These are phyloP conservation scores for Benitochromis conjunctus DNA, from an alignment of 2,113 vertebrate genomes.

Conservation along the genomic window DNA sequence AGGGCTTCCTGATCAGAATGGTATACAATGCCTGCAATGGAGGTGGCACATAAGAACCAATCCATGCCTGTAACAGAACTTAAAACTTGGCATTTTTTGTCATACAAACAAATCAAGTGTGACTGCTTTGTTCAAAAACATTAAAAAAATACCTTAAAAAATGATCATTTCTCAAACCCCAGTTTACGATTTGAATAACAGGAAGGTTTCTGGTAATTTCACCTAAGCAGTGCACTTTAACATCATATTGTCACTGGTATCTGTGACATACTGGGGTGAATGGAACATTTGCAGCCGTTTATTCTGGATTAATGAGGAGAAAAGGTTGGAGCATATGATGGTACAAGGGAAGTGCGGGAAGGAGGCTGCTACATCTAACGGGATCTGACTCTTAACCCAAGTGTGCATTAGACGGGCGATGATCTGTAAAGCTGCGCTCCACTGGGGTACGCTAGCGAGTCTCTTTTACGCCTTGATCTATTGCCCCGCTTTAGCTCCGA, in stretches of 20 bases:
- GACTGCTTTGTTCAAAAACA: not conserved
- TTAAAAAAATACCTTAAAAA: not conserved
- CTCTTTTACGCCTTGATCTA: constrained; percentile 80
- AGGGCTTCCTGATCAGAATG: not conserved
- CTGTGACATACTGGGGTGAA: constrained; percentile 16
- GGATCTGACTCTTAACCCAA: constrained; percentile 75
- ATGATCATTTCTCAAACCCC: not conserved
- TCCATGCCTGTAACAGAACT: not conserved
- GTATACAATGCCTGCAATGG: fast-evolving
- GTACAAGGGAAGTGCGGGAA: not conserved
- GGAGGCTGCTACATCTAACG: constrained; percentile 42
- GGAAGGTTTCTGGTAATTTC: not conserved
- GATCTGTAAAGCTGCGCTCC: constrained; percentile 75
- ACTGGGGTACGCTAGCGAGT: constrained; percentile 70
- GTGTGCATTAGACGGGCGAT: constrained; percentile 75
- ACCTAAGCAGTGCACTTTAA: not conserved
- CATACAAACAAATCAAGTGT: not conserved
- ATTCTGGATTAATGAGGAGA: constrained; percentile 55
- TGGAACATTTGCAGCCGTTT: constrained; percentile 47
- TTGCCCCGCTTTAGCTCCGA: constrained; percentile 73
- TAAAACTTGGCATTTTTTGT: not conserved
- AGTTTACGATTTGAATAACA: not conserved
- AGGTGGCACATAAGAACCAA: not conserved
- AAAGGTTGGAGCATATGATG: not conserved
- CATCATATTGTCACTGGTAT: not conserved